These are phyloP conservation scores for Melanchra persicariae DNA, from an alignment of 2,888 invertebrate genomes.

Conservation along the genomic window DNA sequence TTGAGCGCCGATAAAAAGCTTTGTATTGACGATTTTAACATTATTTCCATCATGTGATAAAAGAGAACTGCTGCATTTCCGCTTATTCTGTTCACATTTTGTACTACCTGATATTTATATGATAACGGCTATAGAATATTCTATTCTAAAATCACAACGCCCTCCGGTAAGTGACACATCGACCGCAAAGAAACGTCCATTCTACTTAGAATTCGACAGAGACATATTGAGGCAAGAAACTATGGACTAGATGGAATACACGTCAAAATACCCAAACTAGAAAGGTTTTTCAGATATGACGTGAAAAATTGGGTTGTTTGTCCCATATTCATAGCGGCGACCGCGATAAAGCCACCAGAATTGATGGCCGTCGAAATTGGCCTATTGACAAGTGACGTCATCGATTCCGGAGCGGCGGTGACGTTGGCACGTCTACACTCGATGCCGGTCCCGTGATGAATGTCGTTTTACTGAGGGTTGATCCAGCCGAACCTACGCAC, in stretches of 20 bases:
- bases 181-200: constrained; percentile 34
- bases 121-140: constrained; percentile 30
- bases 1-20: constrained; percentile 43
- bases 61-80: constrained; percentile 37
- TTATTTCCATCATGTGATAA: constrained; percentile 10
- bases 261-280: constrained; percentile 45
- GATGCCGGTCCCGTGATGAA: constrained; percentile 68
- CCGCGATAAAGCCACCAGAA: constrained; percentile 75
- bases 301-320: constrained; percentile 72
- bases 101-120: constrained; percentile 19
- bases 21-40: constrained; percentile 29
- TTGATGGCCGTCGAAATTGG: constrained; percentile 75
- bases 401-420: constrained; percentile 66
- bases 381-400: constrained; percentile 76
- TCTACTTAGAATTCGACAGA: constrained; percentile 39
- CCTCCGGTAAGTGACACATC: constrained; percentile 36
- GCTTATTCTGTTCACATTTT: constrained; percentile 21
- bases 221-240: constrained; percentile 44
- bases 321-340: constrained; percentile 69
- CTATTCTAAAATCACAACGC: constrained; percentile 31
- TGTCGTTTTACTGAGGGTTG: constrained; percentile 60
- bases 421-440: constrained; percentile 68
- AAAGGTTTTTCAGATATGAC: constrained; percentile 59
- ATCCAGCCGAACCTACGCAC: constrained; percentile 44
- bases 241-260: constrained; percentile 32